phyloP scores from a whole-genome alignment of 2,113 vertebrate species.

The Scytalopus superciliaris region DNA sequence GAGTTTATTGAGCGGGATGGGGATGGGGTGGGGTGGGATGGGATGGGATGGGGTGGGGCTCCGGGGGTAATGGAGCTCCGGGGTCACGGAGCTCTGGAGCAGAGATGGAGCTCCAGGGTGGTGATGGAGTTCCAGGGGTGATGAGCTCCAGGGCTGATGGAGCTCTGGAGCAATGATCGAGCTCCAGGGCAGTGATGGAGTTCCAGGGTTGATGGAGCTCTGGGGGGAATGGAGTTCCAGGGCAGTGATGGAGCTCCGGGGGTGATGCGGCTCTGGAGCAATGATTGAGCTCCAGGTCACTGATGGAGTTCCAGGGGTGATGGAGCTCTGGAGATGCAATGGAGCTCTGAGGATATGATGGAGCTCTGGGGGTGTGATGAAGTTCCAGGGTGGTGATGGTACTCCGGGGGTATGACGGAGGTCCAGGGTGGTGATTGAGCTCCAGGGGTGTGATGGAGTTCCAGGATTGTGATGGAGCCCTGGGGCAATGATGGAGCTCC shows the following conservation, averaged over 20 bases:
- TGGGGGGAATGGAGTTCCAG: no score
- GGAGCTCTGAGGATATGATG: fast-evolving
- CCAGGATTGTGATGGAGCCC: background rate
- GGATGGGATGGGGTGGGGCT: background rate
- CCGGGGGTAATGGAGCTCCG: no score
- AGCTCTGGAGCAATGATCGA: no score
- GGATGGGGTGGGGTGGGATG: no score
- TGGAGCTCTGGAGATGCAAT: fast-evolving
- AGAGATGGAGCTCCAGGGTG: no score
- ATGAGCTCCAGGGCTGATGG: no score
- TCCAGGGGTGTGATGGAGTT: fast-evolving
- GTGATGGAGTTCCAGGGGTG: no score
- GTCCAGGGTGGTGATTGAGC: fast-evolving
- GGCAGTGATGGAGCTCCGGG: fast-evolving
- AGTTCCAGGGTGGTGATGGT: fast-evolving
- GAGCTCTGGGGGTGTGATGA: background rate
- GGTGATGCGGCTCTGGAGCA: no score
- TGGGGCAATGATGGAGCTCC: fast-evolving
- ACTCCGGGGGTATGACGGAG: fast-evolving
- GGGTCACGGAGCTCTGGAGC: no score
- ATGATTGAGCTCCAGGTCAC: no score
- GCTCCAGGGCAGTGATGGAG: no score
- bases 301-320: background rate
- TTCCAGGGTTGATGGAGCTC: no score
- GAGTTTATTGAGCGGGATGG: background rate